Percentiles rank a stretch among this genome's conserved stretches.
Evolutionary conservation across 1,140 invertebrate species (phyloP).

Genomic region (Scaptomyza graminum): DNA sequence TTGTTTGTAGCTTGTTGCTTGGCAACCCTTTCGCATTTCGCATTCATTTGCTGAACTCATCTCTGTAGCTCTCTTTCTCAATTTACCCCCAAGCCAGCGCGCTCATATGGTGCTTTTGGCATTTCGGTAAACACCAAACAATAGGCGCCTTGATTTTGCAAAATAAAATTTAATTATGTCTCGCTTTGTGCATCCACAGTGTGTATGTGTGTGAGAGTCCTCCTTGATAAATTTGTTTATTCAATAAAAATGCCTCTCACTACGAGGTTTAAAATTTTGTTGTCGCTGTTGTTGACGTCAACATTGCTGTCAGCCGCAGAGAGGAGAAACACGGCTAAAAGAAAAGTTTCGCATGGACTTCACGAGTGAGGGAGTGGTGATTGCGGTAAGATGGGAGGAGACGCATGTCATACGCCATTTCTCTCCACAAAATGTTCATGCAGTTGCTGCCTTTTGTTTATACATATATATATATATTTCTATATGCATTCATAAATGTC

Average conservation of each 20-base stretch:
- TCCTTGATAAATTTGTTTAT: slow-evolving; percentile 70
- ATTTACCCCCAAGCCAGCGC: neutral
- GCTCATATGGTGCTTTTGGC: slow-evolving; percentile 26
- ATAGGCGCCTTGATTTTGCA: slow-evolving; percentile 75
- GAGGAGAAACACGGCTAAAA: slow-evolving; percentile 61
- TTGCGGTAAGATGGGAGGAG: neutral
- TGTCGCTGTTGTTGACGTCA: slow-evolving; percentile 27
- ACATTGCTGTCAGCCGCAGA: slow-evolving; percentile 60
- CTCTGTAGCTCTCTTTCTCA: neutral
- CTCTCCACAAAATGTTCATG: slow-evolving; percentile 23
- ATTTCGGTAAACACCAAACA: slow-evolving; percentile 55
- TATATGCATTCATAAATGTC: slow-evolving; percentile 27
- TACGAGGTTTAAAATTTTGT: slow-evolving; percentile 52
- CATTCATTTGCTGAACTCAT: slow-evolving; percentile 24
- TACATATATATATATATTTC: slow-evolving; percentile 32
- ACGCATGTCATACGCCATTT: slow-evolving; percentile 47
- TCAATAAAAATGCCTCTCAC: slow-evolving; percentile 63
- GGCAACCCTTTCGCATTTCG: slow-evolving; percentile 46
- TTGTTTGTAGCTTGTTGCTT: slow-evolving; percentile 33
- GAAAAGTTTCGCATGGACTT: slow-evolving; percentile 70
- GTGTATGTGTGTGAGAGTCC: slow-evolving; percentile 29
- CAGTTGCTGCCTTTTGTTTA: slow-evolving; percentile 43
- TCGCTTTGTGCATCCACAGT: slow-evolving; percentile 31
- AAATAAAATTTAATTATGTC: slow-evolving; percentile 73
- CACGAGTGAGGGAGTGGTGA: slow-evolving; percentile 6